phyloP scores from a whole-genome alignment of 2,797 vertebrate genomes.

The Alcedo atthis region DNA sequence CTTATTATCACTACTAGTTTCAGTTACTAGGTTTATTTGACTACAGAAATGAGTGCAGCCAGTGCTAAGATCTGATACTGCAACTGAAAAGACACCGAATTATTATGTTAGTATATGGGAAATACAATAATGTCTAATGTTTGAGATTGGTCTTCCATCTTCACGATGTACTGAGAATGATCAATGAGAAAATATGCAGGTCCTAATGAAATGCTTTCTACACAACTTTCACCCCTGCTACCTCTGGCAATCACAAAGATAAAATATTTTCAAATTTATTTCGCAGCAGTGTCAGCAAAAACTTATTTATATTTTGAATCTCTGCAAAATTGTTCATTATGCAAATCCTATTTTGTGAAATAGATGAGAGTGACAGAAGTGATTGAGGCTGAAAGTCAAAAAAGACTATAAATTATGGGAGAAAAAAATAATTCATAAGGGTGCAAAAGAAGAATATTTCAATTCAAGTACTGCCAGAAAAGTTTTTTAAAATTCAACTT shows the following conservation, averaged over 20 bases:
- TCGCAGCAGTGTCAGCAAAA: conserved; percentile 40
- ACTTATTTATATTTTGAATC: conserved; percentile 57
- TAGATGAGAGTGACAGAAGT: conserved; percentile 1
- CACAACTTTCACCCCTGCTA: conserved; percentile 37
- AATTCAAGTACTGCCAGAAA: neutral
- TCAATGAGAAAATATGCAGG: conserved; percentile 31
- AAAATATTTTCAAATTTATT: conserved; percentile 52
- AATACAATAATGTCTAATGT: conserved; percentile 16
- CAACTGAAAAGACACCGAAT: conserved; percentile 29
- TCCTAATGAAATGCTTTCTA: conserved; percentile 49
- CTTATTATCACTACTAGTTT: conserved; percentile 21
- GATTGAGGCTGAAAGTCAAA: conserved; percentile 36
- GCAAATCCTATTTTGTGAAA: conserved; percentile 58
- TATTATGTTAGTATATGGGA: neutral
- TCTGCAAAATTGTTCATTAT: conserved; percentile 64
- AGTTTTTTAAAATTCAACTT: neutral
- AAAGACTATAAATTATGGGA: neutral
- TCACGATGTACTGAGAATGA: conserved; percentile 12
- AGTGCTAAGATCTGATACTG: neutral
- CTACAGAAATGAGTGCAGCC: neutral
- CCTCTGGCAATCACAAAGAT: conserved; percentile 36
- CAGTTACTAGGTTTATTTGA: conserved; percentile 18
- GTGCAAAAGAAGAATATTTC: neutral
- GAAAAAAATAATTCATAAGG: neutral
- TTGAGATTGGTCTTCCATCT: conserved; percentile 6